Base-by-base conservation (phyloP, 2,797 vertebrate genomes). In the Gallirallus australis region DNA sequence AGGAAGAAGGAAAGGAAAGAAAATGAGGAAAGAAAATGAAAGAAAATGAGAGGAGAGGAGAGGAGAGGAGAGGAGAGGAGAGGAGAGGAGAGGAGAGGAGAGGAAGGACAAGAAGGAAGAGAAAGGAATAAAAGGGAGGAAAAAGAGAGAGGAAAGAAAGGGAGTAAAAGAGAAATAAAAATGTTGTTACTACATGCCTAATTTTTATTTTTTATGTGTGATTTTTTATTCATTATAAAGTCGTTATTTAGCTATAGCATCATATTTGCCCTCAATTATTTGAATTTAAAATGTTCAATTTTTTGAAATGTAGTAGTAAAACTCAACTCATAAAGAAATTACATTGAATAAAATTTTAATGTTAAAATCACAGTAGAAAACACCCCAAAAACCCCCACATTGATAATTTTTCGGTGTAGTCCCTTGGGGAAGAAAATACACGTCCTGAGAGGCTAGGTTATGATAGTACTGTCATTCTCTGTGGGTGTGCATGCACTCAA, bases 401-500 rank as follows among this genome's bases (percentile, higher is more conserved):
- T 63, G 52, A 72, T 77, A 60, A 30, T 70, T 86, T 85, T 80
- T 82, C 23, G 45, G 0, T 70, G 13, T 16, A 86, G 31, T 89
- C 72, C 60, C 75, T 90, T 61, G 37, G 45, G 76, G 71, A 80
- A 92, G 71, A 87, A 87, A 95, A 85, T 64, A 53, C 56, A 35
- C 6, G 15, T 94, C 76, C 86, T 94, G 84, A 85, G 82, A 83
- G 33, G n/a, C 11, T 94, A 89, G 83, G 82, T 91, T 96, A 89
- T 88, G 45, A 57, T 65, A 85, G 84, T 78, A 65, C 90, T 89
- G 93, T 71, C 82, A 42, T 92, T 78, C 92, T 75, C 91, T 64
- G 89, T 96, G 96, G 94, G 94, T 96, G 94, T 97, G 94, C 96
- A 91, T 85, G 90, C 89, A 75, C 45, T 95, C 95, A 93, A 96